Evolutionary conservation across 2,888 invertebrate species (phyloP).

Genomic region (Lacanobia wlatinum): DNA sequence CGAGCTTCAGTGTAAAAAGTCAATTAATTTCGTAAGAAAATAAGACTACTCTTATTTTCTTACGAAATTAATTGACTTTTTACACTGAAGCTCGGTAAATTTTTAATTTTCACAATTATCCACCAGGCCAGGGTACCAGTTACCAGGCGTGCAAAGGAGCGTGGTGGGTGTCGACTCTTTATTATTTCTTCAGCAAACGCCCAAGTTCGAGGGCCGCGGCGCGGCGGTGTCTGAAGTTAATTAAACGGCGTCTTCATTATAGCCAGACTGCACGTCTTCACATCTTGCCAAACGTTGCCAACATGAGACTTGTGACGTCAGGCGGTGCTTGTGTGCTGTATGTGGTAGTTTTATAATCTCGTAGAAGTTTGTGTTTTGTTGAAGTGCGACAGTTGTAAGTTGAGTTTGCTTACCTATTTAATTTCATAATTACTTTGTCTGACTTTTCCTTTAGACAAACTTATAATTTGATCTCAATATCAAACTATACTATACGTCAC

Average conservation of each 20-base stretch:
- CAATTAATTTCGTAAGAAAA: too few species aligned
- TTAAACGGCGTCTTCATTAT: constrained; percentile 87
- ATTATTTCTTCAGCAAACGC: constrained; percentile 80
- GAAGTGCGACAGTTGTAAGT: constrained; percentile 11
- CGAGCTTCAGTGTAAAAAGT: too few species aligned
- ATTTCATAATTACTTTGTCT: not conserved
- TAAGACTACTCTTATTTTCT: too few species aligned
- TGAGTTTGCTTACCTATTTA: constrained; percentile 9
- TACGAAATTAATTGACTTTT: too few species aligned
- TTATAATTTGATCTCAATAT: not conserved
- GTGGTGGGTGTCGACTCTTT: constrained; percentile 73
- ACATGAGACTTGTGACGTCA: constrained; percentile 41
- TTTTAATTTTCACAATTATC: too few species aligned
- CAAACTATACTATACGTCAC: not conserved
- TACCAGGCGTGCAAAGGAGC: constrained; percentile 58
- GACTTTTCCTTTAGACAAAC: not conserved
- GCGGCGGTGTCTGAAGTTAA: constrained; percentile 87
- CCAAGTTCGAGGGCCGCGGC: constrained; percentile 75
- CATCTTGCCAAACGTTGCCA: constrained; percentile 51
- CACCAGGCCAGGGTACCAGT: too few species aligned
- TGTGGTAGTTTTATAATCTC: constrained; percentile 36
- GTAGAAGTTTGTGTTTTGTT: constrained; percentile 26
- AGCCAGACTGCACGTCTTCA: constrained; percentile 66
- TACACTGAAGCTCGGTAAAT: too few species aligned
- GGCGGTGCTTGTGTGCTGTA: constrained; percentile 1